Evolutionary conservation across 2,113 vertebrate genomes (phyloP).

Genomic region (Rhipidura dahli): DNA sequence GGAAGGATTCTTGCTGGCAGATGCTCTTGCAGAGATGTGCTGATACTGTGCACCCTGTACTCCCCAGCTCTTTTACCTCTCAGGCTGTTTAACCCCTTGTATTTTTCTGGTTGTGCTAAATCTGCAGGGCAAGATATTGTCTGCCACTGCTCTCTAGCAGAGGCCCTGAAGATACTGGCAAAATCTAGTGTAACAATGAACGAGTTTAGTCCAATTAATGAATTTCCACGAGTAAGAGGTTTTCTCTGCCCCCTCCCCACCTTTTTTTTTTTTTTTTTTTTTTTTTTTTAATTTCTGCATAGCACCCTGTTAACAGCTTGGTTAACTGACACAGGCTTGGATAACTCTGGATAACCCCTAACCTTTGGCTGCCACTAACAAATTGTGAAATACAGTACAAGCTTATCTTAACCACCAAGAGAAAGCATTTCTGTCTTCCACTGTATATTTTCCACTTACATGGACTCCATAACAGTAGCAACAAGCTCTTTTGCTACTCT

Average conservation of each 20-base stretch:
- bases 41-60: neutral
- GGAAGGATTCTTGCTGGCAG: neutral
- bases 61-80: neutral
- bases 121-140: neutral
- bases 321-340: neutral
- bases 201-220: neutral
- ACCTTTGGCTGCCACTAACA: neutral
- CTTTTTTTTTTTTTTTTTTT: no score
- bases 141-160: neutral
- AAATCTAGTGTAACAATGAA: neutral
- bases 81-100: neutral
- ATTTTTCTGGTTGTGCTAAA: neutral
- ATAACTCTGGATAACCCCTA: neutral
- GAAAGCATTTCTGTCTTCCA: neutral
- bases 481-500: neutral
- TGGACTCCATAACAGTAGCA: neutral
- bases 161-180: neutral
- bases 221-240: neutral
- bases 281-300: neutral
- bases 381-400: neutral
- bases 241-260: neutral
- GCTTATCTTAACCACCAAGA: neutral
- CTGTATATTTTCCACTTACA: neutral
- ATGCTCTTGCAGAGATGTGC: neutral
- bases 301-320: neutral